Evolutionary conservation across 1,140 invertebrate species (phyloP), one percentile per base, ranked within the genome.

Genomic region (Brachionus plicatilis): DNA sequence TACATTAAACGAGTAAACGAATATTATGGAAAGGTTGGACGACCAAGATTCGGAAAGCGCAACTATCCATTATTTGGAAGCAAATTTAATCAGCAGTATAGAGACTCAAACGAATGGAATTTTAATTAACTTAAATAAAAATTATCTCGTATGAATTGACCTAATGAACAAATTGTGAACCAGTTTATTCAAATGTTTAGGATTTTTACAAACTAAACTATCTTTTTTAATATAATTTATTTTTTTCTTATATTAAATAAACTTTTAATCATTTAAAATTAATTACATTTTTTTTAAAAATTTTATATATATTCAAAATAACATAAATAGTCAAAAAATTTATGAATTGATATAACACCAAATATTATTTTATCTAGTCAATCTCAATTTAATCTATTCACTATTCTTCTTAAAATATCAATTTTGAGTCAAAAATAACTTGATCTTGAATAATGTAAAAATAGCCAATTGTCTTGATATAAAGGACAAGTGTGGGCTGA

Each of bases 21-120:
- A 20, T 76, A 75, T 56, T 84, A 84, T 78, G 66, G 56, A 0
- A 66, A 72, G 17, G 17, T 45, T 47, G 83, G 83, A 37, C 45
- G 83, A 33, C 43, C 83, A 50, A 41, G 83, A 47, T 84, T 84
- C n/a, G 83, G 83, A 12, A 76, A 76, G 20, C 41, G 72, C 24
- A 50, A 20, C 66, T 24, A 60, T 9, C 53, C 20, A 60, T 60
- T 60, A 27, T 60, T 60, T 60, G 53, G n/a, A 9, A 60, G 9
- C 20, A 20, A 9, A 24, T 60, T 60, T 27, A 60, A 60, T 24
- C 53, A 24, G 9, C n/a, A 60, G 17, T 60, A 17, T 24, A 20
- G n/a, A 20, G 17, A 20, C 53, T 60, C 53, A 60, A 60, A 60
- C 20, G 53, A 60, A 60, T 60, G 53, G 53, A 60, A 60, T 24